Evolutionary conservation across 1,140 invertebrate species (phyloP).

Genomic region (Drosophila equinoxialis): DNA sequence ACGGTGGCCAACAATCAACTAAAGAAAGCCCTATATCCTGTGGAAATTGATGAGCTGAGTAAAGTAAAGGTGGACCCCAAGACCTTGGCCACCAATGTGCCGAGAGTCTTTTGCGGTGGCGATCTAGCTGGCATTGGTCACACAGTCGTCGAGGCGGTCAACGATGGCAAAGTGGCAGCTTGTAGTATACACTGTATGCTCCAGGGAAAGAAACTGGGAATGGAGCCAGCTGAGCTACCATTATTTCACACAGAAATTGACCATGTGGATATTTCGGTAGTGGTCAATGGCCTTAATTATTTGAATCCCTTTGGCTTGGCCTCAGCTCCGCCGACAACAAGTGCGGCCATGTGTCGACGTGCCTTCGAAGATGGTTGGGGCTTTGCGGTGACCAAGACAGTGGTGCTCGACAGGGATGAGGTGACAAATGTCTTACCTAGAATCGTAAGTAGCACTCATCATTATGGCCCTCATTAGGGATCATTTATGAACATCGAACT

Average conservation of each 20-base stretch:
- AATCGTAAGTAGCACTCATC: conserved; percentile 90
- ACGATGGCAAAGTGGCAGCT: conserved; percentile 98
- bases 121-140: conserved; percentile 96
- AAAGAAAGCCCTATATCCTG: background rate
- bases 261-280: conserved; percentile 92
- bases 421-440: conserved; percentile 98
- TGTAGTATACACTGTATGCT: conserved; percentile 97
- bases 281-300: conserved; percentile 96
- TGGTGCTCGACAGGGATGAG: conserved; percentile 95
- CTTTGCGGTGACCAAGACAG: conserved; percentile 98
- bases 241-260: conserved; percentile 97
- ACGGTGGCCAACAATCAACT: background rate
- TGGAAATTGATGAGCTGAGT: background rate
- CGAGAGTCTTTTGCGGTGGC: conserved; percentile 95
- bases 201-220: conserved; percentile 85
- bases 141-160: conserved; percentile 98
- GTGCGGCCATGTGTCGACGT: conserved; percentile 95
- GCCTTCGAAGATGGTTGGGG: conserved; percentile 98
- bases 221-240: conserved; percentile 89
- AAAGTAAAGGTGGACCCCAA: background rate
- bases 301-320: conserved; percentile 98
- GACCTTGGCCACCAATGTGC: conserved; percentile 90
- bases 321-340: conserved; percentile 96
- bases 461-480: no score
- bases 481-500: conserved; percentile 98